These are phyloP conservation scores for Myotis lucifugus DNA, from an alignment of 2,113 vertebrate species.

Conservation along the genomic window DNA sequence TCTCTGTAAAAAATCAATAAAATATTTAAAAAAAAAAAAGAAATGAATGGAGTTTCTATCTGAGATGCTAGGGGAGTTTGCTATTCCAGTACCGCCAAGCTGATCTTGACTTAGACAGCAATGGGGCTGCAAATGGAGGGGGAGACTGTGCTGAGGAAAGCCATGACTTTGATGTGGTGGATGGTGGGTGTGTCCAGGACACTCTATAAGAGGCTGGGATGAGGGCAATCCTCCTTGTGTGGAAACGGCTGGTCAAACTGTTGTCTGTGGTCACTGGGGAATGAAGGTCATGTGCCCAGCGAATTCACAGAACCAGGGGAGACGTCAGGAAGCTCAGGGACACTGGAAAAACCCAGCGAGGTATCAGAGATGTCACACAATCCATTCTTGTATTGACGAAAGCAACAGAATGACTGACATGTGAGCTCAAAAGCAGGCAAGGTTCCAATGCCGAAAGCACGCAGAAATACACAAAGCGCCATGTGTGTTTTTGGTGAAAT, in stretches of 20 bases:
- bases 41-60: neutral
- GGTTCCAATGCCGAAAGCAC: rapidly evolving
- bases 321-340: neutral
- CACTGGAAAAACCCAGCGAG: too few relatives aligned
- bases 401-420: neutral
- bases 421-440: neutral
- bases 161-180: too few relatives aligned
- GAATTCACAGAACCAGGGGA: too few relatives aligned
- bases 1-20: too few relatives aligned
- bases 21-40: too few relatives aligned
- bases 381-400: neutral
- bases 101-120: neutral
- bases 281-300: neutral
- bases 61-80: neutral
- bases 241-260: too few relatives aligned
- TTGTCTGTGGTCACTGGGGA: too few relatives aligned
- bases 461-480: neutral
- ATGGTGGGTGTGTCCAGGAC: too few relatives aligned
- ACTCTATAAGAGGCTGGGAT: neutral
- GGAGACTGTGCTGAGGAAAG: neutral
- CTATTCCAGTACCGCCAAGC: neutral
- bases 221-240: neutral
- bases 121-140: neutral
- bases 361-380: too few relatives aligned
- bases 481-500: neutral